Conservation (phyloP, 2,888 invertebrate species). For the Idaea aversata region DNA sequence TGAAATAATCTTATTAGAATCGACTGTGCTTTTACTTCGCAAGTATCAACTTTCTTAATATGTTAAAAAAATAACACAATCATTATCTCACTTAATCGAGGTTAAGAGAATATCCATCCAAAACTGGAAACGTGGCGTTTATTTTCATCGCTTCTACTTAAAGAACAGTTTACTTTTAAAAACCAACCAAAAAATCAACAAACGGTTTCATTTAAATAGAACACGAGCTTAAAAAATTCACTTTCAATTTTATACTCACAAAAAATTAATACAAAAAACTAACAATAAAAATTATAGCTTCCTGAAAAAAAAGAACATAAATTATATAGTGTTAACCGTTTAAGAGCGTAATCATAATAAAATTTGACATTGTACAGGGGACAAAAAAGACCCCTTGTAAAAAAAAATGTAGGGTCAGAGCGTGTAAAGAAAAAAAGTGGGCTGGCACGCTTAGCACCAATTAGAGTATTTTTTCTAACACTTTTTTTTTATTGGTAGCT, state of each 20-base stretch:
- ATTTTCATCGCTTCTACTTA: too few species aligned
- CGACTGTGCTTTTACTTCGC: neutral
- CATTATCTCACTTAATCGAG: too few species aligned
- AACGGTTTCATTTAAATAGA: neutral
- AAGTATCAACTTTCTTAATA: neutral
- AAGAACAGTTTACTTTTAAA: neutral
- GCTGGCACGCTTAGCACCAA: conserved; percentile 72
- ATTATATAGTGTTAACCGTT: conserved; percentile 49
- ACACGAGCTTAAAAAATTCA: neutral
- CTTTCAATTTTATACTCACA: conserved; percentile 1
- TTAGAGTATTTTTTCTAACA: conserved; percentile 63
- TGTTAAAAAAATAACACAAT: neutral
- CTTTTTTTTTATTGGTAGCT: conserved; percentile 70
- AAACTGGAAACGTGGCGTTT: too few species aligned
- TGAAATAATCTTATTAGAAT: neutral
- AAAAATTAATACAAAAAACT: conserved; percentile 2
- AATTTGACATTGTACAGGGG: conserved; percentile 52
- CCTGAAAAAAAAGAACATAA: conserved; percentile 36
- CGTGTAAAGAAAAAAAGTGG: conserved; percentile 56
- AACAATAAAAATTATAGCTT: conserved; percentile 20
- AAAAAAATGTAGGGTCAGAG: conserved; percentile 41
- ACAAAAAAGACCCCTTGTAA: conserved; percentile 71
- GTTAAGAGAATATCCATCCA: too few species aligned
- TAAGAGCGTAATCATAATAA: conserved; percentile 60
- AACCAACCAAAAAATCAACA: neutral